These are phyloP conservation scores for Oligia fasciuncula DNA, from an alignment of 2,888 invertebrate species.

Conservation along the genomic window DNA sequence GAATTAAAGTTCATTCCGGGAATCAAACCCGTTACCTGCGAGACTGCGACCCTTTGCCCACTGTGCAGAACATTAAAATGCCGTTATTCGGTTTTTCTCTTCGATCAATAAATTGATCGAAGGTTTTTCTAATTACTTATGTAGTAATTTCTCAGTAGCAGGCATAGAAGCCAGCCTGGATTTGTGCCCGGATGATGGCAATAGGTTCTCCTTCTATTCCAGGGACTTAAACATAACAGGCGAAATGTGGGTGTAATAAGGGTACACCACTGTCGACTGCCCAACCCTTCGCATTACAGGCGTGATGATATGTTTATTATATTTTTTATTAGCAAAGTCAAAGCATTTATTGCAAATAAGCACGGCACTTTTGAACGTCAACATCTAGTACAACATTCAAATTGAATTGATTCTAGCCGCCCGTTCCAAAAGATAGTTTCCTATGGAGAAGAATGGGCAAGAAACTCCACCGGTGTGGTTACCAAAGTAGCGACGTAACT, in stretches of 20 bases:
- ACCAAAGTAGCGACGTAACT: neutral
- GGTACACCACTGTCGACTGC: too few relatives aligned
- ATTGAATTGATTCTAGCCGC: too few relatives aligned
- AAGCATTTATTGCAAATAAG: too few relatives aligned
- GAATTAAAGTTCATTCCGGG: neutral
- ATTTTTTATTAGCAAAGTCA: neutral
- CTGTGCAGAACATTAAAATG: neutral
- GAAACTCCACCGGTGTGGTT: too few relatives aligned
- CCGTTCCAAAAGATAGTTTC: too few relatives aligned
- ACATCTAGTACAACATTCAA: too few relatives aligned
- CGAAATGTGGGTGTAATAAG: neutral
- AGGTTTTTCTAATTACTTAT: too few relatives aligned
- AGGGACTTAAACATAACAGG: neutral
- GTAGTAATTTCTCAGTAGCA: neutral
- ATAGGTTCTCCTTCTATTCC: neutral
- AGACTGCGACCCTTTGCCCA: neutral
- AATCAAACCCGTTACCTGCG: constrained; percentile 10
- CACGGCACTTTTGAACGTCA: too few relatives aligned
- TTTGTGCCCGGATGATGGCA: neutral
- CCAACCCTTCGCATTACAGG: neutral
- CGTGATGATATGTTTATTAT: neutral
- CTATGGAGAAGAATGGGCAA: too few relatives aligned
- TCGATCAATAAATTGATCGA: too few relatives aligned
- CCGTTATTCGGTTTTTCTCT: neutral
- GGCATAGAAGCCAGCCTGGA: neutral